A percentile compares a stretch with the other conserved stretches of the same genome.
Evolutionary conservation across 2,888 invertebrate species (phyloP).

Genomic region (Dryobota labecula): DNA sequence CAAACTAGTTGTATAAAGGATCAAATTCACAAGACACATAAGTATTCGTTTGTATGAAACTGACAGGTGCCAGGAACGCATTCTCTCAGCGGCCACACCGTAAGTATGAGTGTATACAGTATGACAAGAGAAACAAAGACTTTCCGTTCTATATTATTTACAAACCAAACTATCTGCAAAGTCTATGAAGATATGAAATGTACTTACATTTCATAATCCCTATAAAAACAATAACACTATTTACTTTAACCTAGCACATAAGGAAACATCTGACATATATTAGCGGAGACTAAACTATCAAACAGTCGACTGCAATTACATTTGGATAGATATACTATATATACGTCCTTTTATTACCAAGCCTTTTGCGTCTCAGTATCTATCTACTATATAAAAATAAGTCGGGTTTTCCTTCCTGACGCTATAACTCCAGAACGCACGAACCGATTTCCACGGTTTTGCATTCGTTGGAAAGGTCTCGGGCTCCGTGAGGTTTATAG

Average conservation of each 20-base stretch:
- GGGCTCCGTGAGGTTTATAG: no score
- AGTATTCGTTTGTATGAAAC: no score
- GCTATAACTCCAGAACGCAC: no score
- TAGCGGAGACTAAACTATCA: neutral
- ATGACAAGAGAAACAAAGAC: neutral
- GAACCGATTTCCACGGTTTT: no score
- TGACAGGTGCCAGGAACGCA: no score
- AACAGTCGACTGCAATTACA: conserved; percentile 5
- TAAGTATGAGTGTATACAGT: no score
- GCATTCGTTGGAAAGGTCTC: no score
- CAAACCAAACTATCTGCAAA: conserved; percentile 7
- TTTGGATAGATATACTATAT: neutral
- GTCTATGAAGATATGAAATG: conserved; percentile 22
- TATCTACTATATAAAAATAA: no score
- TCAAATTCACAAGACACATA: no score
- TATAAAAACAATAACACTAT: conserved; percentile 20
- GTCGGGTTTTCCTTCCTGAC: no score
- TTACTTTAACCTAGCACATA: conserved; percentile 14
- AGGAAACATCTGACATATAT: conserved; percentile 22
- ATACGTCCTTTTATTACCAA: conserved; percentile 12
- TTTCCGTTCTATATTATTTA: conserved; percentile 7
- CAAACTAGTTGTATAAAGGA: no score
- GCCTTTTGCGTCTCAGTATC: conserved; percentile 8
- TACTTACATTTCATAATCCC: conserved; percentile 13
- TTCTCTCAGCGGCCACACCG: no score